Evolutionary conservation across 2,113 vertebrate genomes (phyloP), one percentile per base, ranked within the genome.

Genomic region (Telmatochromis bifrenatus): DNA sequence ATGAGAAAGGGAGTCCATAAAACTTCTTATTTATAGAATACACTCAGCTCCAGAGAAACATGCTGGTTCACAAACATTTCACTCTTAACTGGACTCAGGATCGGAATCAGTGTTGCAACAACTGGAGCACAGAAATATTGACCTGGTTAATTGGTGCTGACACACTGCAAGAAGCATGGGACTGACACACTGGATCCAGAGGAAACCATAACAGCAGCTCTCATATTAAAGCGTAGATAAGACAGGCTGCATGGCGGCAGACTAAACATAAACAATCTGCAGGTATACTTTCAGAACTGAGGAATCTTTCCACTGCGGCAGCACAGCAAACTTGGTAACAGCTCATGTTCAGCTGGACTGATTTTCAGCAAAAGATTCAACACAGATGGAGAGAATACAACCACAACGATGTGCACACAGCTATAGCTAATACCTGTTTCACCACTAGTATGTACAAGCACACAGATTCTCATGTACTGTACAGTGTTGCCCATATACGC

Each of bases 81-180:
- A 42, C 35, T 79, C 62, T 54, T 42, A 86, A 79, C 17, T 85
- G 17, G 80, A 60, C 85, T 89, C 26, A 84, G 87, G 39, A 75
- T 89, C 77, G 58, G 82, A 84, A 60, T 89, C 82, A 37, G 77
- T 79, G 26, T 54, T 80, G 85, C 56, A 89, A 83, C 88, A 91
- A 92, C 83, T 87, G 87, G 89, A 94, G 86, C 89, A 84, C 82
- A 88, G 84, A 47, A 87, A 91, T 90, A 92, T 92, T 94, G 92
- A 94, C 90, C 86, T 91, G 89, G 88, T 91, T 95, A 92, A 94
- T 91, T 92, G 91, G 84, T 90, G 88, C 91, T 92, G 91, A 92
- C 87, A 89, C 86, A 79, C 21, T 81, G 88, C 68, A 90, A 90
- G 84, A 91, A 86, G 88, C 49, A 91, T 87, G 86, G 84, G 82